phyloP scores from a whole-genome alignment of 2,113 vertebrate species.

The Hyla sarda region DNA sequence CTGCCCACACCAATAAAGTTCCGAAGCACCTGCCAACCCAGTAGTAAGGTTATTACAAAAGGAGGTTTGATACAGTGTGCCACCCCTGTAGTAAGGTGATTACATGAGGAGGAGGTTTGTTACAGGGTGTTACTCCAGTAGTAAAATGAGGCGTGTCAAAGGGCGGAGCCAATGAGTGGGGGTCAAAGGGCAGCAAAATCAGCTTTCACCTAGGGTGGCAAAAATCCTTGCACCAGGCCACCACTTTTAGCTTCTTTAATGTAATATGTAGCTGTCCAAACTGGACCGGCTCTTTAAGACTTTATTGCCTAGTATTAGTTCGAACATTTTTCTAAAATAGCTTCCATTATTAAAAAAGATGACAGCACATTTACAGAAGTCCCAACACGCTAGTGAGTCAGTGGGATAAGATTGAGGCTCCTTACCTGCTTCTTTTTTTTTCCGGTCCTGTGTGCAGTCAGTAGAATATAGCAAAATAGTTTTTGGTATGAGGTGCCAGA shows the following conservation, averaged over 20 bases:
- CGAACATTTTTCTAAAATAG: not conserved
- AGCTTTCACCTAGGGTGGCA: too few relatives aligned
- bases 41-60: too few relatives aligned
- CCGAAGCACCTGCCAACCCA: too few relatives aligned
- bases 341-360: not conserved
- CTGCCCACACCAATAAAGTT: too few relatives aligned
- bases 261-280: not conserved
- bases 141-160: too few relatives aligned
- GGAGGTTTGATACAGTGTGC: too few relatives aligned
- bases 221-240: too few relatives aligned
- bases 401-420: slow-evolving; percentile 2
- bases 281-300: not conserved
- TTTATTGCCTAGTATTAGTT: not conserved
- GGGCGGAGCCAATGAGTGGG: too few relatives aligned
- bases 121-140: too few relatives aligned
- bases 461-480: slow-evolving; percentile 60
- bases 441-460: not conserved
- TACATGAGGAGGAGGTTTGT: too few relatives aligned
- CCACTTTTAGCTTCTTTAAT: not conserved
- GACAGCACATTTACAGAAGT: not conserved
- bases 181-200: too few relatives aligned
- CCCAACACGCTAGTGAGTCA: not conserved
- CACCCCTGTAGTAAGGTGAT: too few relatives aligned
- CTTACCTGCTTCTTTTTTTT: not conserved
- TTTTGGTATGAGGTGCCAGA: slow-evolving; percentile 14